phyloP scores from a whole-genome alignment of 2,888 invertebrate species.

The Zeuzera pyrina region DNA sequence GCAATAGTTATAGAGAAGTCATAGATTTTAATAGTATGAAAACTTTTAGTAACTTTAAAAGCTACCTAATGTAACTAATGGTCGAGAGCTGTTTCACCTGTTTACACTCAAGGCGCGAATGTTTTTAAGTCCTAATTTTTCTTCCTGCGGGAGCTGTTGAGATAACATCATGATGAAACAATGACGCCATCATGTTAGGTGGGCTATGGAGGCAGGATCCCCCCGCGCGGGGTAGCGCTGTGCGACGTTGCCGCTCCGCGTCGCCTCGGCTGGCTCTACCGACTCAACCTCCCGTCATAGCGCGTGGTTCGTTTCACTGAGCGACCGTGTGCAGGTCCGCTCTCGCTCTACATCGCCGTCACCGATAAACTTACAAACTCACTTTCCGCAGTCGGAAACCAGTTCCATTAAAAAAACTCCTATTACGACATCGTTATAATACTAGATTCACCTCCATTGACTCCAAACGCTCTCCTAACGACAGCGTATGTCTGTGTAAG shows the following conservation, averaged over 20 bases:
- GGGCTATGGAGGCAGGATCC: conserved; percentile 27
- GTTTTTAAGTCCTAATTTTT: too few species aligned
- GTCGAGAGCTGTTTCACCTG: too few species aligned
- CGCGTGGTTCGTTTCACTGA: conserved; percentile 46
- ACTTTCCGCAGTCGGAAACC: conserved; percentile 50
- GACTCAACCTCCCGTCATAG: conserved; percentile 26
- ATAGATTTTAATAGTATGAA: too few species aligned
- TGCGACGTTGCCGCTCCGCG: conserved; percentile 47
- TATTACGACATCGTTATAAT: conserved; percentile 28
- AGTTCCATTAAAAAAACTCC: conserved; percentile 36
- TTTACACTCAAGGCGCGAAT: too few species aligned
- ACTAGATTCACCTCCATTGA: conserved; percentile 31
- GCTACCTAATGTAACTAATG: too few species aligned
- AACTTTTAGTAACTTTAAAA: too few species aligned
- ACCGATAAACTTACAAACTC: conserved; percentile 53
- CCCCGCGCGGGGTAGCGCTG: conserved; percentile 27
- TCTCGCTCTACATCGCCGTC: conserved; percentile 21
- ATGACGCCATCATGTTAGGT: conserved; percentile 42
- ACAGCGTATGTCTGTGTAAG: conserved; percentile 17
- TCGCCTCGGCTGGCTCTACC: conserved; percentile 15
- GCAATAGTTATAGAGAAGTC: too few species aligned
- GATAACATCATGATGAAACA: conserved; percentile 51
- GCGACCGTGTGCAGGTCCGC: conserved; percentile 33
- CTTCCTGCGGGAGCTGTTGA: conserved; percentile 33
- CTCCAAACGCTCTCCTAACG: conserved; percentile 12